phyloP scores from a whole-genome alignment of 2,888 invertebrate species.

The Drosophila tripunctata region DNA sequence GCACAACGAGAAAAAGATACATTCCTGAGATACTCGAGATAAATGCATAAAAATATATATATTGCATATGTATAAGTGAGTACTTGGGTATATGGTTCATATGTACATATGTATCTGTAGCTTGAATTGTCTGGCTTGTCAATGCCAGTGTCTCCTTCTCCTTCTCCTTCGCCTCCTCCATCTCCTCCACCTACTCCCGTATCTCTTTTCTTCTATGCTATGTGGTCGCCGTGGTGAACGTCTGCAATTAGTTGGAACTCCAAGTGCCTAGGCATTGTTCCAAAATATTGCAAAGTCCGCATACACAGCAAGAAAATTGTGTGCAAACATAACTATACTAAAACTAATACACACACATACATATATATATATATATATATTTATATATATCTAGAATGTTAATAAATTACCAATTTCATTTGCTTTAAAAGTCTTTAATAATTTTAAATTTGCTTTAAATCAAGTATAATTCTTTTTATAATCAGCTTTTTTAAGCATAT shows the following conservation, averaged over 20 bases:
- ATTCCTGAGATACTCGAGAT: constrained; percentile 75
- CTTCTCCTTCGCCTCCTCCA: background rate
- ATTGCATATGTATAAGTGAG: background rate
- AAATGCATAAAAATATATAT: constrained; percentile 43
- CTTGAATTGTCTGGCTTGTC: constrained; percentile 51
- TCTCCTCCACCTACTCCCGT: no score
- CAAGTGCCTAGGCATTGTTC: constrained; percentile 40
- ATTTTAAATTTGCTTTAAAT: no score
- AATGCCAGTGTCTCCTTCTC: constrained; percentile 49
- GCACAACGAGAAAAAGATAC: constrained; percentile 68
- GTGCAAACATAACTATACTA: background rate
- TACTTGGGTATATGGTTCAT: constrained; percentile 12
- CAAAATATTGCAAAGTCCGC: constrained; percentile 51
- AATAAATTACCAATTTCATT: no score
- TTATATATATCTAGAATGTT: no score
- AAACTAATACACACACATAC: no score
- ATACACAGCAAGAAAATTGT: constrained; percentile 4
- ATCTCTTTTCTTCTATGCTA: no score
- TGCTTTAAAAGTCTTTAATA: no score
- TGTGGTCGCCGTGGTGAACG: constrained; percentile 41
- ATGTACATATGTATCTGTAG: constrained; percentile 39
- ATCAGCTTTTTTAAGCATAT: no score
- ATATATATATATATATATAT: no score
- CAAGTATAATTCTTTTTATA: no score
- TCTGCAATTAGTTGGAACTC: constrained; percentile 69